Evolutionary conservation across 2,888 invertebrate species (phyloP).

Genomic region (Epistrophe grossulariae): DNA sequence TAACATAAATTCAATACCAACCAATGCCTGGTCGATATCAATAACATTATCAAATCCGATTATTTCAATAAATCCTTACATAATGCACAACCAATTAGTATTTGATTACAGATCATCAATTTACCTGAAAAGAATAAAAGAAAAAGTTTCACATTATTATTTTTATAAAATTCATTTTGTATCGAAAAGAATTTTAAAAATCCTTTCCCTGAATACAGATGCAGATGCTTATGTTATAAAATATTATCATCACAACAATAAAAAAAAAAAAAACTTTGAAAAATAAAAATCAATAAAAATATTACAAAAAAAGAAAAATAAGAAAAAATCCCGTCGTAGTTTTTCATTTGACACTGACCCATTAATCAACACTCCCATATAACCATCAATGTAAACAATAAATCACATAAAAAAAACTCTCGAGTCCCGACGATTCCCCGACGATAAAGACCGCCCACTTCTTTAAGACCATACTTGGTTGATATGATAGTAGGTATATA

Average conservation of each 20-base stretch:
- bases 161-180: constrained; percentile 7
- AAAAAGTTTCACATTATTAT: neutral
- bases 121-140: constrained; percentile 61
- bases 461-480: constrained; percentile 16
- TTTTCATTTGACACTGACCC: constrained; percentile 39
- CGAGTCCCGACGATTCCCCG: neutral
- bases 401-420: constrained; percentile 58
- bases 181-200: neutral
- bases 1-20: too few species aligned
- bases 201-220: neutral
- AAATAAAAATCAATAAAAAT: neutral
- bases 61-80: constrained; percentile 10
- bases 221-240: neutral
- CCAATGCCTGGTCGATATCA: neutral
- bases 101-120: constrained; percentile 31
- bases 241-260: constrained; percentile 1
- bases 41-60: neutral
- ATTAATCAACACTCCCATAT: constrained; percentile 63
- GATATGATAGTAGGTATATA: neutral
- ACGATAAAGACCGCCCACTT: constrained; percentile 67
- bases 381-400: constrained; percentile 55
- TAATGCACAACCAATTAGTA: neutral
- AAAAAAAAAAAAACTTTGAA: neutral
- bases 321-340: constrained; percentile 5
- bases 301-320: neutral